Conservation (phyloP, 1,140 invertebrate genomes). For the Capitella teleta region DNA sequence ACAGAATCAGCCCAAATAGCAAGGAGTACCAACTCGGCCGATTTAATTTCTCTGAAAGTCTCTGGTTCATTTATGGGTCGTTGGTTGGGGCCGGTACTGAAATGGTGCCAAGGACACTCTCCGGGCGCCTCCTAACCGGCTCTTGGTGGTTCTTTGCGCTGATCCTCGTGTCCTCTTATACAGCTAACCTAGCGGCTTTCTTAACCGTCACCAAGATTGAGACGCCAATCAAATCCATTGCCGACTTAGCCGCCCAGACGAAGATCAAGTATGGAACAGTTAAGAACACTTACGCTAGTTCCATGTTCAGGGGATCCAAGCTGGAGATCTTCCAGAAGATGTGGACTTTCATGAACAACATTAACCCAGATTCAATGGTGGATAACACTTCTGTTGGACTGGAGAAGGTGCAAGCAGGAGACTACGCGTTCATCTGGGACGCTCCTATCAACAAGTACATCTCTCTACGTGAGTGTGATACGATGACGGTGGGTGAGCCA, state of each 20-base stretch:
- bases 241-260: slow-evolving; percentile 37
- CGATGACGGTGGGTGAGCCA: slow-evolving; percentile 34
- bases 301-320: slow-evolving; percentile 65
- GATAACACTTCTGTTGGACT: slow-evolving; percentile 18
- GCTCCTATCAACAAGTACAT: slow-evolving; percentile 37
- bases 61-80: slow-evolving; percentile 40
- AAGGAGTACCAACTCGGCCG: slow-evolving; percentile 52
- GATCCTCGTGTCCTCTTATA: slow-evolving; percentile 41
- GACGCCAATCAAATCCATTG: slow-evolving; percentile 39
- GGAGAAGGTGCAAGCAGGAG: slow-evolving; percentile 26
- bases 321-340: slow-evolving; percentile 92
- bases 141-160: slow-evolving; percentile 42
- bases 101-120: slow-evolving; percentile 27
- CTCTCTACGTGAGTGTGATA: slow-evolving; percentile 33
- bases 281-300: slow-evolving; percentile 29
- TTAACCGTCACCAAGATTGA: slow-evolving; percentile 41
- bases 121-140: slow-evolving; percentile 33
- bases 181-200: slow-evolving; percentile 42
- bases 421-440: slow-evolving; percentile 41
- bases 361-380: slow-evolving; percentile 24
- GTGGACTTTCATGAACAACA: slow-evolving; percentile 55
- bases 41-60: slow-evolving; percentile 30
- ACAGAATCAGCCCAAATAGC: slow-evolving; percentile 80
- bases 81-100: slow-evolving; percentile 24
- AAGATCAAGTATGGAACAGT: slow-evolving; percentile 39